Base-by-base conservation (phyloP, 2,888 invertebrate species). In the Dicyrtoma fusca region DNA sequence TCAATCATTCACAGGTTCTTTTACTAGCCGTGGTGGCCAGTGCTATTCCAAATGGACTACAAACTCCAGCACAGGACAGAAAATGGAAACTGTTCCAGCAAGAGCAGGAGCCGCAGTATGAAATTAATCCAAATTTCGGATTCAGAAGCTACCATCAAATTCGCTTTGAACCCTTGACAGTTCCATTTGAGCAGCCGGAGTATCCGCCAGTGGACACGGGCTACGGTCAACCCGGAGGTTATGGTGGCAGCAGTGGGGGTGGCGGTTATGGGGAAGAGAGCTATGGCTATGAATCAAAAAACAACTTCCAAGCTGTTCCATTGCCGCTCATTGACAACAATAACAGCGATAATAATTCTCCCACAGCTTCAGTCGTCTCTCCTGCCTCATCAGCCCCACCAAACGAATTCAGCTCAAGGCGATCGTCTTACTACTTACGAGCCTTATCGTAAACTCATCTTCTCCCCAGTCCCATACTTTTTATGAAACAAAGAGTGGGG, bases 141-240 rank as follows among this genome's bases (percentile, higher is more conserved):
- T 80, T 79, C 64, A 49, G 80, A 14, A 78, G 76, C 51, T 80
- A 79, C 49, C 73, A 75, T 47, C 79, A 80, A 62, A 74, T 80
- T 34, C 65, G 80, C 1, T 80, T 79, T 68, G 79, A 80, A 23
- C 80, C 80, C 6, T 34, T 79, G 72, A 74, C 78, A 1, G 70
- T 74, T 21, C 78, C 80, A 49, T 75, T 73, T 69, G 71, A 71
- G 21, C 3, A 61, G 1, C 61, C 21, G n/a, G 68, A 44, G 3
- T 44, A 17, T 26, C 59, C 59, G 10, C 59, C 59, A 26, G 25
- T 59, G 6, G 59, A 59, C 4, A 34, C 8, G 34, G 3, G 2
- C 5, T 57, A 57, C 19, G 57, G 57, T 21, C 14, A 34, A 14
- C 4, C 14, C 2, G 14, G 34, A n/a, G n/a, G n/a, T 25, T 66